A percentile compares a stretch with the other conserved stretches of the same genome.
phyloP scores from a whole-genome alignment of 2,797 vertebrate genomes.

The Decapterus maruadsi region DNA sequence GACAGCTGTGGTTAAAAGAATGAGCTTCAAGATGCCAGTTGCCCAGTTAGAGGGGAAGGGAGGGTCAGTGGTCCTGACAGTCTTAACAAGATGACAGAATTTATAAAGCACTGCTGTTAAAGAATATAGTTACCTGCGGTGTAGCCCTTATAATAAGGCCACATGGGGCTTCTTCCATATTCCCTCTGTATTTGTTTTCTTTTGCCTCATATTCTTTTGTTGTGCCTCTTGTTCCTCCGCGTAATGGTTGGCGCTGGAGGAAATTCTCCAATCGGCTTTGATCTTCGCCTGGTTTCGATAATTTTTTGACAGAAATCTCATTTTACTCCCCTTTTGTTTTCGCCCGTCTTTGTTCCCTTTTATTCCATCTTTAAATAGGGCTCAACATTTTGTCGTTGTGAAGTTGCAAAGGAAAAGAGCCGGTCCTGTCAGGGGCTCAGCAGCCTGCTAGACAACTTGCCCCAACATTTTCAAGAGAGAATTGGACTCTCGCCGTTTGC shows the following conservation, averaged over 20 bases:
- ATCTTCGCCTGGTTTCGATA: slow-evolving; percentile 80
- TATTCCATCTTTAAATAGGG: slow-evolving; percentile 69
- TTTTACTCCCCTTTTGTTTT: slow-evolving; percentile 74
- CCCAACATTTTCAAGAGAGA: slow-evolving; percentile 88
- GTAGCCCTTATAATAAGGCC: slow-evolving; percentile 93
- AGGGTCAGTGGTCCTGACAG: slow-evolving; percentile 90
- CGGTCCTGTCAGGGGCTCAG: slow-evolving; percentile 81
- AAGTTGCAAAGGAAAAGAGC: slow-evolving; percentile 76
- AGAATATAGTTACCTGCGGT: slow-evolving; percentile 89
- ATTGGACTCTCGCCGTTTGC: slow-evolving; percentile 86
- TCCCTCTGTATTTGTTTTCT: slow-evolving; percentile 86
- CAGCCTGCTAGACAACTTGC: slow-evolving; percentile 82
- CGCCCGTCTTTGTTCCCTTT: slow-evolving; percentile 61
- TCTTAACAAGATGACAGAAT: slow-evolving; percentile 92
- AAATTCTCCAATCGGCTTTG: slow-evolving; percentile 82
- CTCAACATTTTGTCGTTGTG: slow-evolving; percentile 77
- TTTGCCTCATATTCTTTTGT: slow-evolving; percentile 87
- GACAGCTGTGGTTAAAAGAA: slow-evolving; percentile 78
- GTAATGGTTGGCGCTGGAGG: slow-evolving; percentile 80
- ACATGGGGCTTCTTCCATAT: slow-evolving; percentile 89
- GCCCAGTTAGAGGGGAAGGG: slow-evolving; percentile 86
- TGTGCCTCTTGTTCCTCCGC: slow-evolving; percentile 81
- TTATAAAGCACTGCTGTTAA: slow-evolving; percentile 90
- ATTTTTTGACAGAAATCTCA: slow-evolving; percentile 83
- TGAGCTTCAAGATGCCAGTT: slow-evolving; percentile 77